Base-by-base conservation (phyloP, 2,113 vertebrate species). In the Coturnix japonica region DNA sequence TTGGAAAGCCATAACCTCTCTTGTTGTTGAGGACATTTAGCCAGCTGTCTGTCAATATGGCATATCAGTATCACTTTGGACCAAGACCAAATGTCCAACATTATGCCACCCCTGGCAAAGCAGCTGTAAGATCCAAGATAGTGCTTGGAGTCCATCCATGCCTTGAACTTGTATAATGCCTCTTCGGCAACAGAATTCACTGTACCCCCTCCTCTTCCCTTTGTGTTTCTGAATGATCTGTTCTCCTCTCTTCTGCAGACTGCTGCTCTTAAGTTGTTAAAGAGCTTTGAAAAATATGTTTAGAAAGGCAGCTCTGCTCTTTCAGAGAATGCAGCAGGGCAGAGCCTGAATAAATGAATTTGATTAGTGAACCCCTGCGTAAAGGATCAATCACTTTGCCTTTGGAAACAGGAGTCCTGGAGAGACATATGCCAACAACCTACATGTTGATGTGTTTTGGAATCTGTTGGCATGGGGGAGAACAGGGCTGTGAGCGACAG, bases 281-380 rank as follows among this genome's bases (percentile, higher is more conserved):
- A 74, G 54, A 93, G 74, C 85, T 91, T 94, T 80, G 87, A 85
- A 80, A 94, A 95, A 91, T 25, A 35, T 9, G 39, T 93, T 89
- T 95, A 79, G 54, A 91, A 95, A 89, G 54, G 54, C 86, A 79
- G 46, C 51, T 81, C 43, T 51, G 47, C 33, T 73, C 51, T 86
- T 94, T 59, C 43, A 39, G 81, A 78, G 71, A 72, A 67, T 22
- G 72, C 53, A 93, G 69, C 37, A 75, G 30, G 43, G 51, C 75
- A 95, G 57, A 39, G 16, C n/a, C 49, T 64, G 94, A 92, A 96
- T 95, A 96, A 95, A 95, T 95, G 17, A 96, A 95, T 86, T 92
- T 8, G 13, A 91, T 90, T 77, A 78, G 63, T 16, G 54, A 95
- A 71, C 23, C 73, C 61, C 31, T 82, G 30, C 84, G 94, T 89